Evolutionary conservation across 2,797 vertebrate genomes (phyloP), one percentile per base, ranked within the genome.

Genomic region (Apodemus agrarius): DNA sequence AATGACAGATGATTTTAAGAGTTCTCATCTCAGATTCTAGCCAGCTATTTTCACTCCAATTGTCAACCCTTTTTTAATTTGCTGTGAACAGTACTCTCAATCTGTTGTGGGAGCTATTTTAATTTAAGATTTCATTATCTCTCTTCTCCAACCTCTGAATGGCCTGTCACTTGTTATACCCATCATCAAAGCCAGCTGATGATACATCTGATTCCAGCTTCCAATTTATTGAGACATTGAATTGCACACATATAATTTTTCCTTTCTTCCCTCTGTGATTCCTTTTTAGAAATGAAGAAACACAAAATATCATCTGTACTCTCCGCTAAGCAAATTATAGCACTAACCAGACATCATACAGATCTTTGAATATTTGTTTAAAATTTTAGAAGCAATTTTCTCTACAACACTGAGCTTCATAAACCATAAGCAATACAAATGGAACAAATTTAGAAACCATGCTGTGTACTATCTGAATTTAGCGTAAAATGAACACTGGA

Each of bases 61-160:
- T 97, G 83, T 88, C 93, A 97, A 95, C 34, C 54, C 65, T 22
- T 94, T 85, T 88, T 34, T 96, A 95, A 85, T 97, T 98, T 97
- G 59, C 94, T 96, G 85, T 97, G 82, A 98, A 92, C n/a, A 11
- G 17, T 89, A 86, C 88, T 98, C 93, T 97, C 97, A 97, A 80
- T 24, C 65, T 96, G 75, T 93, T 98, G 98, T 79, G 95, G 89
- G 97, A 96, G 92, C 93, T 97, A 97, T 98, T 98, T 96, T 98
- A 97, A 98, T 98, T 98, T 98, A 97, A 97, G 93, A 96, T 98
- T 98, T 98, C 84, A 94, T 98, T 98, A 97, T 94, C 26, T 40
- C 97, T 81, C 94, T 97, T 98, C 90, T 97, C 98, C 96, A 98
- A 61, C 89, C 94, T 98, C 86, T 97, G 81, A 98, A 97, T 93